A percentile compares a stretch with the other conserved stretches of the same genome.
Conservation (phyloP, 2,797 vertebrate species). For the Naso thynnoides region DNA sequence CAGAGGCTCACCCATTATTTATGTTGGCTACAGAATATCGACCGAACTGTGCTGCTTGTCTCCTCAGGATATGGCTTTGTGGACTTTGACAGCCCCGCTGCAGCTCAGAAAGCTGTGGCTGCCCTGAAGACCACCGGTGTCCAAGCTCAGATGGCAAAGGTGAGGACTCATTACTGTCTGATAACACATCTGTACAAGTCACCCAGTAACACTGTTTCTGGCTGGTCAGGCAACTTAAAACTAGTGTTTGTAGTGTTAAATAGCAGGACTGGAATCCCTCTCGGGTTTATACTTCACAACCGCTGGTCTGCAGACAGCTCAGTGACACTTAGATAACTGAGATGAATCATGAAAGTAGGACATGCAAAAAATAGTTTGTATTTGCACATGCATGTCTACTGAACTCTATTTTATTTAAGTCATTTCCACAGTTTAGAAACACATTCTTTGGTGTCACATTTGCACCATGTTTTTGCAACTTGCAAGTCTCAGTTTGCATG, state of each 20-base stretch:
- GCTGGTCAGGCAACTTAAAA: constrained; percentile 46
- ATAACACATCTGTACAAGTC: constrained; percentile 47
- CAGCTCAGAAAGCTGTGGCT: constrained; percentile 97
- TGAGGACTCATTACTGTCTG: constrained; percentile 81
- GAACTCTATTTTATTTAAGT: not conserved
- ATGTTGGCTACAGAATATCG: constrained; percentile 6
- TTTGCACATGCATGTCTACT: constrained; percentile 5
- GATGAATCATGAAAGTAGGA: constrained; percentile 27
- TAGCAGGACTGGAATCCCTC: constrained; percentile 45
- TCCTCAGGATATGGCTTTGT: constrained; percentile 97
- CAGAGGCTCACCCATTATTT: constrained; percentile 1
- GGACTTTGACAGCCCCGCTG: constrained; percentile 97
- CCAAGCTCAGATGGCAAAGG: constrained; percentile 99
- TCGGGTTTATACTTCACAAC: constrained; percentile 9
- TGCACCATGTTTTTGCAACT: constrained; percentile 12
- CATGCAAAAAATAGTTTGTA: constrained; percentile 5
- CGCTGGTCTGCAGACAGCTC: constrained; percentile 11
- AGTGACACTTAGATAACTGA: constrained; percentile 17
- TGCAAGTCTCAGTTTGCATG: not conserved
- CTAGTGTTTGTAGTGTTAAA: constrained; percentile 51
- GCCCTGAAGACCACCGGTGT: constrained; percentile 95
- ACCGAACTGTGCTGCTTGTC: constrained; percentile 40
- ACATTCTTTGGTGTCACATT: constrained; percentile 11
- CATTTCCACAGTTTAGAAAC: not conserved
- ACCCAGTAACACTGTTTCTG: constrained; percentile 34